Evolutionary conservation across 2,888 invertebrate genomes (phyloP), one percentile per base, ranked within the genome.

Genomic region (Eumerus sabulonum): DNA sequence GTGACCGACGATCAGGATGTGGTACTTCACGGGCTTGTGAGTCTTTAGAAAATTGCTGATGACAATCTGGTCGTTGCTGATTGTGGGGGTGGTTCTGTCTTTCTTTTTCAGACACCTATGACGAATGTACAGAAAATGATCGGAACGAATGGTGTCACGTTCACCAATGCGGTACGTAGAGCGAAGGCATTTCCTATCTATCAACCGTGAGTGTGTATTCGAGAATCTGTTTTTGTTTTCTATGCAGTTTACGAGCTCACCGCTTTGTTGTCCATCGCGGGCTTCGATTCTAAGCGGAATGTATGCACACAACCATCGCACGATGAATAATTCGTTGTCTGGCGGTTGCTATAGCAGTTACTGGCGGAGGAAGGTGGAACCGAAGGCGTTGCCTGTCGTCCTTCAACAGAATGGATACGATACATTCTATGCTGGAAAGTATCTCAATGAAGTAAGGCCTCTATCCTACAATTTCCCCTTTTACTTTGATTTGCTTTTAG

Each of bases 351-450:
- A 93, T 82, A 92, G 93, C 35, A 54, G 79, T 0, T 62, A 87
- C 7, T 98, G 97, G 97, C 93, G 92, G 84, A 85, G 89, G 12
- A 85, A 87, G 4, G 87, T 90, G 4, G 97, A 98, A 86, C 88
- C 88, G 0, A 87, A 90, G 0, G 93, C 95, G 0, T 93, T 97
- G 84, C 94, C 94, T 0, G 90, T 91, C 0, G 86, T 92, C 44
- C 88, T 98, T 36, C 91, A 94, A 62, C 85, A 90, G 0, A 91
- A 91, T 0, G 92, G 92, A 0, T 98, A 98, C 85, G 91, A 89
- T 4, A 98, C 96, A 0, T 97, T 97, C 86, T 98, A 96, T 87
- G 96, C 95, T 83, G 98, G 98, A 54, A 98, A 98, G 90, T 98
- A 98, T 90, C 90, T 98, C 82, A 98, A 98, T 89, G 91, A 94